Evolutionary conservation across 2,113 vertebrate genomes (phyloP), one percentile per base, ranked within the genome.

Genomic region (Thryonomys swinderianus): DNA sequence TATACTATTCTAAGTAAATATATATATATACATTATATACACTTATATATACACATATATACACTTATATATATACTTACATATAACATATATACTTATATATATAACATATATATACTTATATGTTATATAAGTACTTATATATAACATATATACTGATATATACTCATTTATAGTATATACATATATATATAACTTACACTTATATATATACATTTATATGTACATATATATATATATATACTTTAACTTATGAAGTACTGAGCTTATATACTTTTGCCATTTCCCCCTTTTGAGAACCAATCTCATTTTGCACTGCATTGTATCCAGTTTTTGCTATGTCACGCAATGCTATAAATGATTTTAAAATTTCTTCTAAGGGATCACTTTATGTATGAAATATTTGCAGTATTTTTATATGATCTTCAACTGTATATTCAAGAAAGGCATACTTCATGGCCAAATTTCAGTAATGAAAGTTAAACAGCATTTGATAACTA

Each of bases 231-330:
- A n/a, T 78, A 55, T 55, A 55, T 55, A 88, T 16, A 14, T 66
- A 74, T 16, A 16, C 71, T 91, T 71, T 73, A 96, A 85, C 76
- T 90, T 85, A 66, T 3, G 96, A 86, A 90, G 67, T 57, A 85
- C 1, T 78, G 1, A 23, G 23, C 76, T 16, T 23, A n/a, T 21
- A 37, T 10, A 87, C 0, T 5, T 59, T 12, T 85, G 21, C 2
- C 13, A 48, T 40, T 71, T 84, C 25, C 14, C 4, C 40, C 20
- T 67, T 94, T 87, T 67, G 23, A 85, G 78, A 86, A 81, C 7
- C 13, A 90, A 6, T 82, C 10, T 88, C 14, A 12, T 74, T 80
- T 73, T 25, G 8, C 88, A 73, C 14, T 91, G 59, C 80, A 92
- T 61, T 78, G 14, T 85, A 91, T 92, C 13, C 13, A 20, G 11